Evolutionary conservation across 2,797 vertebrate genomes (phyloP).

Genomic region (Eutrigla gurnardus): DNA sequence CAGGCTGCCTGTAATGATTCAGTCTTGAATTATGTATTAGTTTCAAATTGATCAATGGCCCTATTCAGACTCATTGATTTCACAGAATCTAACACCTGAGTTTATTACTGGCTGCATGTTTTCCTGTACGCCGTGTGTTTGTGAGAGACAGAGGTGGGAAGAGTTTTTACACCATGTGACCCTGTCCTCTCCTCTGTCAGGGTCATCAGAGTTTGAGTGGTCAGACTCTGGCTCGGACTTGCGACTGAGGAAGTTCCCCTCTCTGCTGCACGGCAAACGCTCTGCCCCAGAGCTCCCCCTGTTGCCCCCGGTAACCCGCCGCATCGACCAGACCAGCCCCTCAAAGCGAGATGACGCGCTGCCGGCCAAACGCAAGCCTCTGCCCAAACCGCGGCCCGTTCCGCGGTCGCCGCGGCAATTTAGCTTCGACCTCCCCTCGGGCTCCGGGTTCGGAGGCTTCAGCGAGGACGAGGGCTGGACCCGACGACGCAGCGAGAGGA

Average conservation of each 20-base stretch:
- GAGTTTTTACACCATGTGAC: constrained; percentile 17
- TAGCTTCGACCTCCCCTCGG: constrained; percentile 88
- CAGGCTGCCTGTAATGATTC: constrained; percentile 55
- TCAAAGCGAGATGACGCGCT: constrained; percentile 85
- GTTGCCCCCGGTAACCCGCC: constrained; percentile 79
- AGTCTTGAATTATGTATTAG: constrained; percentile 66
- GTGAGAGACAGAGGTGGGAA: neutral
- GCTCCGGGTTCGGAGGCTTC: constrained; percentile 75
- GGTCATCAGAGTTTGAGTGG: constrained; percentile 91
- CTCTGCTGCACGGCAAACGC: constrained; percentile 89
- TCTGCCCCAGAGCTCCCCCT: constrained; percentile 85
- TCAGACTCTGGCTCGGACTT: constrained; percentile 93
- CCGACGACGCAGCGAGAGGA: constrained; percentile 94
- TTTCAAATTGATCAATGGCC: constrained; percentile 65
- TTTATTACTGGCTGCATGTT: constrained; percentile 38
- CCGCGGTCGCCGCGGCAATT: constrained; percentile 83
- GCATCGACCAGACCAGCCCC: constrained; percentile 77
- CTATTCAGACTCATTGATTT: constrained; percentile 62
- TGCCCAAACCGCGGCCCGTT: constrained; percentile 60
- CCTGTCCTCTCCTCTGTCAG: constrained; percentile 41
- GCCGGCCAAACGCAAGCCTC: constrained; percentile 86
- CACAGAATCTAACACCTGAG: constrained; percentile 30
- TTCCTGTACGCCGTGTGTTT: neutral
- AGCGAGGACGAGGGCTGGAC: constrained; percentile 96
- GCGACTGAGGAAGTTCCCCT: constrained; percentile 90